phyloP scores from a whole-genome alignment of 2,113 vertebrate genomes.

The Alaudala cheleensis region DNA sequence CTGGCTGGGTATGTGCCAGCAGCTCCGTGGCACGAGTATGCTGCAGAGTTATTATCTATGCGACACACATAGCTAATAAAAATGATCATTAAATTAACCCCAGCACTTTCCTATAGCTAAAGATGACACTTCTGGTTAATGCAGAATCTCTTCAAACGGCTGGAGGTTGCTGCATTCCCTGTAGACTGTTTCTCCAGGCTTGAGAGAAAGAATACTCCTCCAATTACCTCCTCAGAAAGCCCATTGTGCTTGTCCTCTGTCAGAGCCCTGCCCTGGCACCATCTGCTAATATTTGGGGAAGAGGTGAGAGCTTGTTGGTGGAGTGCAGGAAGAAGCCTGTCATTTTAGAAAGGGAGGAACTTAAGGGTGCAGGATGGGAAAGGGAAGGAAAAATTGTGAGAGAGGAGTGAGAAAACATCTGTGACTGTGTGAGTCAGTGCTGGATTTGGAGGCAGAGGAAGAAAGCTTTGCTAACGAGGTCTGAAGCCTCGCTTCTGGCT shows the following conservation, averaged over 20 bases:
- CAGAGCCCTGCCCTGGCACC: neutral
- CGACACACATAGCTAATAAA: neutral
- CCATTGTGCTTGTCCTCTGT: neutral
- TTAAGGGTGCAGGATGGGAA: neutral
- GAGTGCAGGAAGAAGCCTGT: neutral
- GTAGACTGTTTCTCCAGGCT: neutral
- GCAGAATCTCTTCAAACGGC: neutral
- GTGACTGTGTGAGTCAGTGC: neutral
- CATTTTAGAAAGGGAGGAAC: neutral
- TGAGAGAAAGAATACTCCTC: neutral
- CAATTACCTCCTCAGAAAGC: neutral
- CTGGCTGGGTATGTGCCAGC: neutral
- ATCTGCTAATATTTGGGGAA: neutral
- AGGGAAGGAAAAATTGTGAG: neutral
- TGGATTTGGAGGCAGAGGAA: neutral
- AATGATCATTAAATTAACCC: neutral
- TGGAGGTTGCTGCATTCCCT: neutral
- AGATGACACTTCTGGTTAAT: neutral
- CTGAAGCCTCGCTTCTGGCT: neutral
- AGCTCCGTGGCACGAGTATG: accelerated
- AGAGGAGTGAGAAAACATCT: neutral
- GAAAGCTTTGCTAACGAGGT: slow-evolving; percentile 2
- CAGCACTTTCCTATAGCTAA: neutral
- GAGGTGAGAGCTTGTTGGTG: neutral
- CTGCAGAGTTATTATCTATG: neutral